Base-by-base conservation (phyloP, 2,888 invertebrate species). In the Colletes collaris region DNA sequence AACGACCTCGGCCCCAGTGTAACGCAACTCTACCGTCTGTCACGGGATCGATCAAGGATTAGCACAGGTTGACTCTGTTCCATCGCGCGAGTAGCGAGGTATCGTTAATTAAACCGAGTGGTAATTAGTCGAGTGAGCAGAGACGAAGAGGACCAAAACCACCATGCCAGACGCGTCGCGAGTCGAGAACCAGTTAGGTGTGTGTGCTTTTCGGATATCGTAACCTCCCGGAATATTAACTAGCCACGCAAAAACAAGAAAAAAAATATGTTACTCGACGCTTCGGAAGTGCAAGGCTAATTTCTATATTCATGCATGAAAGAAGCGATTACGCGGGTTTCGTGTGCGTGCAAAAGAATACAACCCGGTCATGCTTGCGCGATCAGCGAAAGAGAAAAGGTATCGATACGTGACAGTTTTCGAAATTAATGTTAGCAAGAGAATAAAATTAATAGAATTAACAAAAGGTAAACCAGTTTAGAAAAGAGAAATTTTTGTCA, bases 121-220 rank as follows among this genome's bases (percentile, higher is more conserved):
- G 60, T 44, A 55, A 81, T 81, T 82, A 81, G 78, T 82, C 81
- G 74, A 65, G 70, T 60, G 76, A 71, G 62, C 58, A 37, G 72
- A 76, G 73, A 73, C 16, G 76, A 81, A 76, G 81, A 82, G 81
- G 81, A 76, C 81, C 81, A 76, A 81, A 81, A 82, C 81, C 81
- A 81, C 81, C 81, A 73, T 81, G 81, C 81, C 81, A 76, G 73
- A 73, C 81, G 80, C 80, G 76, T 37, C 64, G 50, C 35, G 40
- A 10, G 4, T 37, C 58, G 59, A 3, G 19, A 63, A 3, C 40
- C n/a, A 16, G 19, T n/a, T 37, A 10, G 27, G 46, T 50, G 16
- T 10, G 27, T 27, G 27, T 27, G 27, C 27, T 3, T 50, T 68
- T 10, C 19, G 35, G 16, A 49, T n/a, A 56, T 27, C 37, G 35